Base-by-base conservation (phyloP, 2,113 vertebrate species). In the Aramus guarauna region DNA sequence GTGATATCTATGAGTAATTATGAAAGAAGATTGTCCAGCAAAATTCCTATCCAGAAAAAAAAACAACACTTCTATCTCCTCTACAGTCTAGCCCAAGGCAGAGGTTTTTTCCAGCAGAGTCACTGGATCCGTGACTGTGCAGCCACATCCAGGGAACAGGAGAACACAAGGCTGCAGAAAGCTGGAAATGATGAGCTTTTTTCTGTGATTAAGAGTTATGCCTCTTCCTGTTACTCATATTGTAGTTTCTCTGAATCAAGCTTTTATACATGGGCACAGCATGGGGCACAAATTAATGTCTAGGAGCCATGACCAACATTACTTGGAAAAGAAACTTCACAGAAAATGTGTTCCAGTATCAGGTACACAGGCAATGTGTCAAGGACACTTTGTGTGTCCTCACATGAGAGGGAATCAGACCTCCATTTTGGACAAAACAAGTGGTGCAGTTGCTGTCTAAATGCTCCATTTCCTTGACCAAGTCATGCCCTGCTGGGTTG, bases 261-360 rank as follows among this genome's bases (percentile, higher is more conserved):
- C 8, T 64, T 5, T 39, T 53, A 26, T 2, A 36, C 1, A 1
- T 6, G 29, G 30, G 32, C 34, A 36, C 1, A 1, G 7, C 27
- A 50, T 2, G 7, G 50, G 59, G 47, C 52, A 22, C 12, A n/a
- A 56, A 45, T 26, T 56, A 74, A 50, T 22, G 10, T 19, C 37
- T 15, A 30, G 45, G 10, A 84, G 12, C 29, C 14, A 12, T 5
- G 16, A 13, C 53, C 63, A 47, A 19, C 8, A 6, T 34, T 76
- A 60, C 22, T 26, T 52, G 52, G 55, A 53, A 71, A 77, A 85
- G 36, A 67, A 47, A 15, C n/a, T 90, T 72, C 22, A 36, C 27
- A 22, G 20, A 67, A 71, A 58, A 69, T 9, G 8, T 2, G 0
- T 45, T 74, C 32, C 43, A 23, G 11, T 41, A 27, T 16, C n/a